phyloP scores from a whole-genome alignment of 2,888 invertebrate species.

The Lacanobia wlatinum region DNA sequence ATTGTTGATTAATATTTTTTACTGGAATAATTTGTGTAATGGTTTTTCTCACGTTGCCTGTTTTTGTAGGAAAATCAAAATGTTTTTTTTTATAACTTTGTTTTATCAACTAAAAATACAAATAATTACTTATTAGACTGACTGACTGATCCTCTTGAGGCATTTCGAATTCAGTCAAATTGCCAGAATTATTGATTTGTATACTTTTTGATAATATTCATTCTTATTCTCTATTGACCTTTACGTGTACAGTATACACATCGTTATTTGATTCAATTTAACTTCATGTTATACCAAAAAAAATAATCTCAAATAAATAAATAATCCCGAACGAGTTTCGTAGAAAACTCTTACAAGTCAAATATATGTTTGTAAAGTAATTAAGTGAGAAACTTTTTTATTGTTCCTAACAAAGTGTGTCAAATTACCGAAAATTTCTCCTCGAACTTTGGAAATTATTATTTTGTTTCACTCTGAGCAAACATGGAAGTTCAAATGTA shows the following conservation, averaged over 20 bases:
- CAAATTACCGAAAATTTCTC: conserved; percentile 56
- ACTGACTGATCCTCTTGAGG: too few species aligned
- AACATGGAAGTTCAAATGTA: conserved; percentile 55
- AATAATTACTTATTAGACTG: too few species aligned
- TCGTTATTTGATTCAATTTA: conserved; percentile 4
- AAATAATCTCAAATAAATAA: conserved; percentile 39
- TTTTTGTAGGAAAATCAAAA: too few species aligned
- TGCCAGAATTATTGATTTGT: too few species aligned
- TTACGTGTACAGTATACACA: not conserved
- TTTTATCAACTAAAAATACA: too few species aligned
- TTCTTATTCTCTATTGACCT: not conserved
- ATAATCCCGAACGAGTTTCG: conserved; percentile 21
- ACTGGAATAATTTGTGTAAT: too few species aligned
- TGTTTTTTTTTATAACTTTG: too few species aligned
- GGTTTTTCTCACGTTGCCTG: too few species aligned
- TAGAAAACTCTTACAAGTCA: conserved; percentile 33
- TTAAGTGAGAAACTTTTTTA: conserved; percentile 54
- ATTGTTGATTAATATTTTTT: not conserved
- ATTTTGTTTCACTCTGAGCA: conserved; percentile 54
- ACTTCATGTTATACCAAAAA: conserved; percentile 2
- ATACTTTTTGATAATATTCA: too few species aligned
- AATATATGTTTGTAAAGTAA: conserved; percentile 51
- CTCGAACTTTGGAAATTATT: conserved; percentile 53
- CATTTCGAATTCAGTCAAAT: too few species aligned
- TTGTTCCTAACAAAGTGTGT: conserved; percentile 53